Base-by-base conservation (phyloP, 2,888 invertebrate species). In the Drosophila yooni region DNA sequence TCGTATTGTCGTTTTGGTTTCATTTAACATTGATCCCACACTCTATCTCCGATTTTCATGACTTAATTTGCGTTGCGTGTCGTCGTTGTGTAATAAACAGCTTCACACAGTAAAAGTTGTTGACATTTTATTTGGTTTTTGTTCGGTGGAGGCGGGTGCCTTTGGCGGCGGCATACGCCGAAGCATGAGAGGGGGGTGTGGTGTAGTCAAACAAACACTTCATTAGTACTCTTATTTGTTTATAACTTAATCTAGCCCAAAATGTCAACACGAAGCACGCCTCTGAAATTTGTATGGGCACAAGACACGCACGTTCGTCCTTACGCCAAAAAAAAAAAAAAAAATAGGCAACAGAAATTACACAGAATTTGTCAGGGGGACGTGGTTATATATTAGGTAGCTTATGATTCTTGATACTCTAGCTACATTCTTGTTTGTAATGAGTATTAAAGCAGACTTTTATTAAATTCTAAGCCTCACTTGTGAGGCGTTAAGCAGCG, bases 101-200 rank as follows among this genome's bases (percentile, higher is more conserved):
- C 83, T 89, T 85, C 85, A 76, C 85, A 89, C 89, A 88, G 88
- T 89, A 74, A 82, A 81, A 85, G 86, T 76, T 85, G 85, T 89
- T 89, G 89, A 89, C 88, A 88, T 76, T 88, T 77, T 62, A 63
- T 58, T 25, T 46, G 21, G 7, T 21, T 59, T 66, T 63, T 43
- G 52, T 51, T 52, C 59, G 48, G 34, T 60, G 11, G 21, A 3
- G 46, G 13, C 13, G 21, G 7, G 0, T 10, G n/a, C n/a, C 10
- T n/a, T n/a, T 21, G 40, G 60, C 13, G 4, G 10, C 25, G 4
- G 27, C 33, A 7, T 61, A 34, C 52, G 48, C 54, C 33, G 13
- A 27, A 40, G 11, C 2, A n/a, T 13, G 7, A 8, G 18, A 4
- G 29, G 13, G n/a, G n/a, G 13, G 65, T 25, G 8, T 13, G 46